Evolutionary conservation across 1,140 invertebrate species (phyloP), one percentile per base, ranked within the genome.

Genomic region (Micrasema longulum): DNA sequence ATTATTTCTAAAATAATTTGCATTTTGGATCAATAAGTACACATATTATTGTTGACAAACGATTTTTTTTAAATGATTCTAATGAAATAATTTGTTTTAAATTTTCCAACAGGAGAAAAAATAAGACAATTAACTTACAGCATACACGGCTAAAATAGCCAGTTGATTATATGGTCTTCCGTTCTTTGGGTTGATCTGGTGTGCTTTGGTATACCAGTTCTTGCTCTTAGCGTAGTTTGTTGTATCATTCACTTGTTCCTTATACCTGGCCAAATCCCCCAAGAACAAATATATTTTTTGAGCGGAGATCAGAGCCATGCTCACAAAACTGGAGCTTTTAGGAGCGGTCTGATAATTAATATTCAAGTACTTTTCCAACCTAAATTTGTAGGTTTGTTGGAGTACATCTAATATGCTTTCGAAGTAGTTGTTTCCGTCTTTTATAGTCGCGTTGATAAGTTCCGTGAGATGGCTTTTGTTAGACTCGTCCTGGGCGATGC

Each of bases 81-180:
- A n/a, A n/a, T n/a, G n/a, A n/a, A n/a, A n/a, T n/a, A n/a, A n/a
- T n/a, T n/a, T n/a, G n/a, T n/a, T n/a, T n/a, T n/a, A n/a, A n/a
- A n/a, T n/a, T n/a, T n/a, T n/a, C n/a, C n/a, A n/a, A n/a, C n/a
- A n/a, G n/a, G n/a, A n/a, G n/a, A n/a, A n/a, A n/a, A n/a, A n/a
- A n/a, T n/a, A n/a, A n/a, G n/a, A n/a, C n/a, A 38, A 22, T n/a
- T 7, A 63, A 88, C 91, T 90, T 88, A 97, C 95, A 50, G 92
- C 91, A 83, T 94, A 95, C 76, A 96, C 87, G 16, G 96, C 94
- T 77, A 99, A 84, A 77, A 98, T 89, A n/a, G 96, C 97, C 72
- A 99, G 84, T 80, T 98, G 96, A 84, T 97, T 95, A 79, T 97
- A 99, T 12, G 96, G 95, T 70, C 93, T 88, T 31, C 96, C 96